These are phyloP conservation scores for Pyrrhosoma nymphula DNA, from an alignment of 2,888 invertebrate genomes.

Conservation along the genomic window DNA sequence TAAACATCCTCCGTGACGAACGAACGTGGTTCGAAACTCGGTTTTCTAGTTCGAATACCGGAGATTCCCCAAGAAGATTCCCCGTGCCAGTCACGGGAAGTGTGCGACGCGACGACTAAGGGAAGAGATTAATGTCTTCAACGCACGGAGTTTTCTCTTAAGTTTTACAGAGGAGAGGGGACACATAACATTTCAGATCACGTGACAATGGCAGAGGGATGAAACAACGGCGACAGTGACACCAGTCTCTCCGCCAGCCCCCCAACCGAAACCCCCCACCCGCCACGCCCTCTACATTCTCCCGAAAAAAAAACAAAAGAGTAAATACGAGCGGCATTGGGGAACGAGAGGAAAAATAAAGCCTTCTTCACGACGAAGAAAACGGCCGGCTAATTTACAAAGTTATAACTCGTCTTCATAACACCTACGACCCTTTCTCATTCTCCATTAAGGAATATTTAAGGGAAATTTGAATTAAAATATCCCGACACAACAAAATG, in stretches of 20 bases:
- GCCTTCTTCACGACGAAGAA: no score
- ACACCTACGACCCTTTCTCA: no score
- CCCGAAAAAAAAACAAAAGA: background rate
- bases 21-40: no score
- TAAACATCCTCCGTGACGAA: no score
- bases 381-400: no score
- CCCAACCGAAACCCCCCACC: background rate
- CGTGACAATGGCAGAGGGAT: slow-evolving; percentile 12
- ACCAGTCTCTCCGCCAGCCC: background rate
- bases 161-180: background rate
- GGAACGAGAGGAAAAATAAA: background rate
- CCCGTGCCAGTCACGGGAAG: background rate
- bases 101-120: background rate
- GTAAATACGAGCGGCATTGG: background rate
- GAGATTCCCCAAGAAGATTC: no score
- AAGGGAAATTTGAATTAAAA: no score
- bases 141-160: background rate
- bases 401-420: no score
- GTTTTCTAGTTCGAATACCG: no score
- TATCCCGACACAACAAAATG: no score
- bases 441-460: no score
- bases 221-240: slow-evolving; percentile 4
- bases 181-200: background rate
- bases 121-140: background rate
- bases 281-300: background rate